Percentiles rank a stretch among this genome's conserved stretches.
Evolutionary conservation across 2,888 invertebrate species (phyloP).

Genomic region (Nebria brevicollis): DNA sequence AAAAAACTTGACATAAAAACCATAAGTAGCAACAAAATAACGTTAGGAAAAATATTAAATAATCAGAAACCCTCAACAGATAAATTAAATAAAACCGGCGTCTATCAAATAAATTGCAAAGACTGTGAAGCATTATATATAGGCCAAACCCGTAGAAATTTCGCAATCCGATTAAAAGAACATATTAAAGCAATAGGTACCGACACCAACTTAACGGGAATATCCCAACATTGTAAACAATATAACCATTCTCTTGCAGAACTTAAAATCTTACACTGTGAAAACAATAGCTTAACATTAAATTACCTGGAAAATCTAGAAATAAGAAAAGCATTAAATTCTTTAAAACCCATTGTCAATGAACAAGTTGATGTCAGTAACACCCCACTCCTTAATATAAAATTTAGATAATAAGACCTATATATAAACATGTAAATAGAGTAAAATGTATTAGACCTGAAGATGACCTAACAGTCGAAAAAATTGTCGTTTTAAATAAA

Average conservation of each 20-base stretch:
- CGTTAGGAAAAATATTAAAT: background rate
- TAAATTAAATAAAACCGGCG: background rate
- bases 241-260: background rate
- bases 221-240: background rate
- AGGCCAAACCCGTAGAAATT: background rate
- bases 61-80: background rate
- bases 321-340: no score
- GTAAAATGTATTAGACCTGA: no score
- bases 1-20: background rate
- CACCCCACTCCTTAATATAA: no score
- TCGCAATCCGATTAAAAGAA: background rate
- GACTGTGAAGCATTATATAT: background rate
- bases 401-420: no score
- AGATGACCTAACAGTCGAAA: no score
- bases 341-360: no score
- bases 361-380: no score
- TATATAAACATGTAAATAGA: no score
- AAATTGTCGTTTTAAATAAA: no score
- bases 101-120: background rate
- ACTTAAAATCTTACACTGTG: no score
- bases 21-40: background rate
- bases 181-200: background rate
- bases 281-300: no score
- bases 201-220: background rate
- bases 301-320: no score